Evolutionary conservation across 2,888 invertebrate genomes (phyloP).

Genomic region (Tiphia femorata): DNA sequence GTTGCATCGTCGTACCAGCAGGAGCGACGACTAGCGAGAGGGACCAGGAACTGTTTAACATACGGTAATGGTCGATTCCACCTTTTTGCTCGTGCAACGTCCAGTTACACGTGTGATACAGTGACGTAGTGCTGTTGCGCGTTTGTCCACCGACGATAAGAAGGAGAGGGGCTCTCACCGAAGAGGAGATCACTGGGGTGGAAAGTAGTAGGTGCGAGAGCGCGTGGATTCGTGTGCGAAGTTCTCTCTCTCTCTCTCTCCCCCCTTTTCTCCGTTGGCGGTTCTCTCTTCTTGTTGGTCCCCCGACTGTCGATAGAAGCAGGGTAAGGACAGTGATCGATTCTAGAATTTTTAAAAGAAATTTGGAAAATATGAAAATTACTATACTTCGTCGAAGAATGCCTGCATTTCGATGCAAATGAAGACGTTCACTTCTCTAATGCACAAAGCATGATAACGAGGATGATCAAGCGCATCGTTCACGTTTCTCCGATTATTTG

Average conservation of each 20-base stretch:
- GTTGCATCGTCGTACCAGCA: constrained; percentile 29
- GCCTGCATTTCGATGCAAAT: too few relatives aligned
- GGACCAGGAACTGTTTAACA: constrained; percentile 44
- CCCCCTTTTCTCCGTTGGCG: neutral
- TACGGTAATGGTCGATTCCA: constrained; percentile 40
- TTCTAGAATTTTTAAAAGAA: too few relatives aligned
- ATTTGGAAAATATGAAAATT: too few relatives aligned
- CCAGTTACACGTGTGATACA: constrained; percentile 33
- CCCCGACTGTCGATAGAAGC: too few relatives aligned
- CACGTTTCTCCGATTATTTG: too few relatives aligned
- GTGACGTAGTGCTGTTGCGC: constrained; percentile 32
- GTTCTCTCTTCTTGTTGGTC: neutral
- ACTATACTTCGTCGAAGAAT: too few relatives aligned
- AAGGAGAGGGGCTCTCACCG: constrained; percentile 15
- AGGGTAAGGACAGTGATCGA: too few relatives aligned
- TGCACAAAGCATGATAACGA: too few relatives aligned
- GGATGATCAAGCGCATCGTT: too few relatives aligned
- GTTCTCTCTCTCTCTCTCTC: neutral
- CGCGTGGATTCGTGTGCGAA: neutral
- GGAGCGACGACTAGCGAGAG: constrained; percentile 20
- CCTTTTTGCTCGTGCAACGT: constrained; percentile 26
- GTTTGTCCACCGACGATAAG: constrained; percentile 38
- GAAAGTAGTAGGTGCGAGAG: constrained; percentile 33
- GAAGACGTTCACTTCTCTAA: too few relatives aligned
- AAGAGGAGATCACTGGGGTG: too few relatives aligned